Base-by-base conservation (phyloP, 2,888 invertebrate species). In the Noctua fimbriata region DNA sequence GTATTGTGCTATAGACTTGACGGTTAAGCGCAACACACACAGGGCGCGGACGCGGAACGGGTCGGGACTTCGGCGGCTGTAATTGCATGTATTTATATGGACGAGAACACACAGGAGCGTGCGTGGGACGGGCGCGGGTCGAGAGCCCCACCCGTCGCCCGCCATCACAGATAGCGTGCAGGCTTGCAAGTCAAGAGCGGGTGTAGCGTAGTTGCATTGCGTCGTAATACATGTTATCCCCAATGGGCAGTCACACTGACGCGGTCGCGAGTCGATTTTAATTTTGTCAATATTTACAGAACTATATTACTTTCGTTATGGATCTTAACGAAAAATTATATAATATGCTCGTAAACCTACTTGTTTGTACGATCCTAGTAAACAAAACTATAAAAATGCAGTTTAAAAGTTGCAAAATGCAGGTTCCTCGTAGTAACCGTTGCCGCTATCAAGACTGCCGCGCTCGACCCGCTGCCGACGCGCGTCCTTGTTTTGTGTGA, bases 1-100 rank as follows among this genome's bases (percentile, higher is more conserved):
- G 70, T 67, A 82, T 86, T 83, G 72, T 66, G 44, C 1, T 41
- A 10, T 16, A 24, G n/a, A 73, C 69, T 69, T 85, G 18, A 65
- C n/a, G 9, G 18, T 28, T 28, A 32, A 60, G 60, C 6, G 60
- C 16, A 60, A 60, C 9, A 16, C 60, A 16, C 60, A 28, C 60
- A 16, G 16, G 7, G 58, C 16, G 9, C 16, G 60, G 28, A 28
- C 7, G 28, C 2, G 16, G 7, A 28, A 28, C 24, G 28, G 60
- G n/a, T 28, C 58, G n/a, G n/a, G n/a, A n/a, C 24, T 24, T 12
- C 24, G 4, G 55, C 55, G 12, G 24, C 24, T 18, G 24, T 55
- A 4, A 12, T 10, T 55, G 52, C 7, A 24, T 52, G 55, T 24
- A 55, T 55, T 52, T 52, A 21, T 52, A 21, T 52, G 52, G 52